Evolutionary conservation across 2,797 vertebrate species (phyloP).

Genomic region (Karalla daura): DNA sequence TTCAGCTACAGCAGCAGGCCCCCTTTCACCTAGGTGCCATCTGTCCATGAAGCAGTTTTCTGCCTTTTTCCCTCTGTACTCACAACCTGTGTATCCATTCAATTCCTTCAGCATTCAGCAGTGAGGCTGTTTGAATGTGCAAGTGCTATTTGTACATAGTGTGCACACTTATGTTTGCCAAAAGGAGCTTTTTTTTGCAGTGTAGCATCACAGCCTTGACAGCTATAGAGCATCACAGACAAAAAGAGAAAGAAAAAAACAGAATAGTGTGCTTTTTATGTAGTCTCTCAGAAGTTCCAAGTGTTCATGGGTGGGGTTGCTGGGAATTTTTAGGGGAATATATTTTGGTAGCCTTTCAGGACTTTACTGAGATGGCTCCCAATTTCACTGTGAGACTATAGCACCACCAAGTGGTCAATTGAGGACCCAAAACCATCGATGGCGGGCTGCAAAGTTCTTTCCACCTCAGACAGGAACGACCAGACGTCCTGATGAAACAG

Average conservation of each 20-base stretch:
- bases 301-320: conserved; percentile 45
- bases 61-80: conserved; percentile 28
- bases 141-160: conserved; percentile 69
- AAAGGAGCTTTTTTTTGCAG: conserved; percentile 69
- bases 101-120: conserved; percentile 47
- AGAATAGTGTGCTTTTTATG: conserved; percentile 59
- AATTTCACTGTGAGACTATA: conserved; percentile 84
- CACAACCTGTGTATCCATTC: background rate
- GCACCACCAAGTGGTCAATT: conserved; percentile 79
- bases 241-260: conserved; percentile 22
- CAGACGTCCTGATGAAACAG: conserved; percentile 55
- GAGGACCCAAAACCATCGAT: conserved; percentile 48
- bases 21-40: conserved; percentile 55
- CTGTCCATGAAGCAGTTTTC: conserved; percentile 40
- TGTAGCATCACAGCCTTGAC: conserved; percentile 70
- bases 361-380: conserved; percentile 59
- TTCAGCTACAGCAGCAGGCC: conserved; percentile 48
- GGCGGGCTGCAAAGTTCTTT: conserved; percentile 34
- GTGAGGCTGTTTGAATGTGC: conserved; percentile 62
- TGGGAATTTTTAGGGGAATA: conserved; percentile 57
- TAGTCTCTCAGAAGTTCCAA: conserved; percentile 65
- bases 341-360: conserved; percentile 70
- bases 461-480: conserved; percentile 61
- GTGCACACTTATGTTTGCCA: conserved; percentile 65
- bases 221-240: conserved; percentile 55